Base-by-base conservation (phyloP, 2,888 invertebrate genomes). In the Cheilosia urbana region DNA sequence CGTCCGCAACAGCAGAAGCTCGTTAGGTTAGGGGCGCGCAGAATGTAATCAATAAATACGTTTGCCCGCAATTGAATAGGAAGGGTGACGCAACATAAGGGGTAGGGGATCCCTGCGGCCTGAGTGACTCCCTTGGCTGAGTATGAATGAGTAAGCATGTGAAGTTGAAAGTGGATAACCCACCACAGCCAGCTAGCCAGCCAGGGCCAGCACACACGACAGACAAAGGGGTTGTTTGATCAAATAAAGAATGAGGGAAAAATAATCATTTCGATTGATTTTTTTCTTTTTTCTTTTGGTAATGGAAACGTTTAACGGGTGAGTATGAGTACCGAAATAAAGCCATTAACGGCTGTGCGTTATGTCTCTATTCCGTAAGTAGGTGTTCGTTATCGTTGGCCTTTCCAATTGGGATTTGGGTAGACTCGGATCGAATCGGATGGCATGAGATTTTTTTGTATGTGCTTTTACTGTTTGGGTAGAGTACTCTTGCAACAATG, bases 11-110 rank as follows among this genome's bases (percentile, higher is more conserved):
- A 81, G 51, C 76, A 81, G 55, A 84, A 84, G 71, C 81, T 85
- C 85, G 85, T 85, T 85, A 85, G 60, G 81, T 85, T 85, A 85
- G 60, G 81, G 85, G 68, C 66, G 77, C 76, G 57, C 72, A 85
- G 51, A 81, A 62, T 77, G 71, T 68, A 81, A 85, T 81, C 85
- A 85, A 85, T 85, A 85, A 85, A 81, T 85, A 77, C 76, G 81
- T 77, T 85, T 72, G 76, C 57, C 71, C 71, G 62, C 85, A 81
- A 85, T 72, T 65, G 68, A 85, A 85, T 68, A 19, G 5, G 1
- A 21, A n/a, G 55, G 37, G 24, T 15, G 27, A 30, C 4, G 45
- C 40, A 63, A 19, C 63, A 21, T 42, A 49, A 30, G 57, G 68
- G 55, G 73, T 37, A 30, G 57, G 68, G 55, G 73, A 51, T 66